A percentile compares a stretch with the other conserved stretches of the same genome.
phyloP scores from a whole-genome alignment of 2,113 vertebrate species.

The Protobothrops flavoviridis region DNA sequence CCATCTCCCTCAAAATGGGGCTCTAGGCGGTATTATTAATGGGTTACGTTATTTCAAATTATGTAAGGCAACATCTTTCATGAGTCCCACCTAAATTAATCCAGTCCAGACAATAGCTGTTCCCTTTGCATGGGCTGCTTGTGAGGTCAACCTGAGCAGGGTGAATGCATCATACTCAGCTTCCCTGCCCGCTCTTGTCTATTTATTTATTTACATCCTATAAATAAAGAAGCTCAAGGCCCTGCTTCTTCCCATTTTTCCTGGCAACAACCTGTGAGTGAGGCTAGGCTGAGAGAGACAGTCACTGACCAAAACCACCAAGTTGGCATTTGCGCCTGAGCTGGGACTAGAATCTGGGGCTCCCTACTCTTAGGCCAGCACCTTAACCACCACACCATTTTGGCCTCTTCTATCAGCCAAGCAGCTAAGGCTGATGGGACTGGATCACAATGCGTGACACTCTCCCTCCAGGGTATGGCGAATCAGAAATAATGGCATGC shows the following conservation, averaged over 20 bases:
- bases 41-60: background rate
- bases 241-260: background rate
- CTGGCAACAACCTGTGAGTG: background rate
- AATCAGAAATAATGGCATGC: background rate
- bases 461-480: background rate
- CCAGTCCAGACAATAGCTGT: background rate
- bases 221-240: background rate
- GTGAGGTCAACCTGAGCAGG: background rate
- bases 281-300: background rate
- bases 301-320: background rate
- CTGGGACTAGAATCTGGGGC: background rate
- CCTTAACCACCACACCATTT: background rate
- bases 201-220: background rate
- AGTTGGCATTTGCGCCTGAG: background rate
- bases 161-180: background rate
- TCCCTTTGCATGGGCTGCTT: background rate
- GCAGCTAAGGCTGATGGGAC: constrained; percentile 2
- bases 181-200: background rate
- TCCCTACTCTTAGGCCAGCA: background rate
- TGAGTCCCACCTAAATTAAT: background rate
- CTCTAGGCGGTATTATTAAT: background rate
- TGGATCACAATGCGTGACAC: background rate
- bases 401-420: background rate
- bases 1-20: background rate
- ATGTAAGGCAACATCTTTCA: background rate